Percentiles rank a stretch among this genome's conserved stretches.
Evolutionary conservation across 2,888 invertebrate species (phyloP).

Genomic region (Xestia rhomboidea): DNA sequence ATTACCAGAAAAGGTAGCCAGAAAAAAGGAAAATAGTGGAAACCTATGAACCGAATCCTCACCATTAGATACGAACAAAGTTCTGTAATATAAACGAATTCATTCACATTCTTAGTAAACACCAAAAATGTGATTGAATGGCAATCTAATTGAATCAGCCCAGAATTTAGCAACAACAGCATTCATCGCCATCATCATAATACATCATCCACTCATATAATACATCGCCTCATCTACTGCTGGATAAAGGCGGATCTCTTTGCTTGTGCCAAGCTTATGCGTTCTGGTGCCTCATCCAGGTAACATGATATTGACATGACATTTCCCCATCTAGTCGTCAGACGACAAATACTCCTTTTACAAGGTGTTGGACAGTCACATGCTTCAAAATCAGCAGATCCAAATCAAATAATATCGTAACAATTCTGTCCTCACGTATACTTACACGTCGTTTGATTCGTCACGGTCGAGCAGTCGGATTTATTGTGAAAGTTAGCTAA

Average conservation of each 20-base stretch:
- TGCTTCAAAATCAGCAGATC: neutral
- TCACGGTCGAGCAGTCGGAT: constrained; percentile 71
- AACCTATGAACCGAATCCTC: neutral
- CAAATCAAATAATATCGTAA: constrained; percentile 10
- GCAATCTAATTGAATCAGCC: neutral
- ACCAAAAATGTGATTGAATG: neutral
- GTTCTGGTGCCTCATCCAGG: neutral
- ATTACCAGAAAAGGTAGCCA: neutral
- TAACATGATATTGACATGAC: neutral
- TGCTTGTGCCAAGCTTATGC: neutral
- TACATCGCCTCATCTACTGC: neutral
- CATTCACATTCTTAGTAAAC: neutral
- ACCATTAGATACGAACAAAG: neutral
- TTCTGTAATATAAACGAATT: neutral
- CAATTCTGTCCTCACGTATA: constrained; percentile 36
- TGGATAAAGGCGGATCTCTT: neutral
- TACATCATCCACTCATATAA: too few species aligned
- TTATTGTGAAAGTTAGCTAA: constrained; percentile 77
- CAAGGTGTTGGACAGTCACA: neutral
- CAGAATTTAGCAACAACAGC: neutral
- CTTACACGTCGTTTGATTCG: constrained; percentile 67
- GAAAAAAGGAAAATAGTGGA: neutral
- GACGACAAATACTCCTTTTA: neutral
- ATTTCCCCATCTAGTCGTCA: neutral
- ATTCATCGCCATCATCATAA: neutral